Base-by-base conservation (phyloP, 2,888 invertebrate genomes). In the Mechanitis messenoides region DNA sequence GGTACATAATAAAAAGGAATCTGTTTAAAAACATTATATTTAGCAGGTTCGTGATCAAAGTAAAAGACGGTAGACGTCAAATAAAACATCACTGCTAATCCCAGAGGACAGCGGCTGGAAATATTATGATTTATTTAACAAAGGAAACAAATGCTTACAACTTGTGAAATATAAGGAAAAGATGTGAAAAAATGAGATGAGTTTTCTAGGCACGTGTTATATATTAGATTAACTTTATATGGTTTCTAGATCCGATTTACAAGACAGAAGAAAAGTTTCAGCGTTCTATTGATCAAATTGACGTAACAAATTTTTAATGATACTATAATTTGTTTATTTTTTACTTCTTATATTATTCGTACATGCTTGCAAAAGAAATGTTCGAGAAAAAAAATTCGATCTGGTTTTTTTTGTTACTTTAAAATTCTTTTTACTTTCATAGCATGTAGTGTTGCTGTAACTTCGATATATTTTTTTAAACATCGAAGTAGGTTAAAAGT, bases 61-160 rank as follows among this genome's bases (percentile, higher is more conserved):
- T 71, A 72, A 71, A 74, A 74, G 75, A 77, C 73, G 74, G 70
- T 65, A 70, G 71, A 74, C 75, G 79, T 81, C 84, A 80, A 81
- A 83, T 82, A 81, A 81, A 82, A 79, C 76, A 77, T 79, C 77
- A 74, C 66, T 70, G 73, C 68, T 76, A 77, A 76, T 79, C 78
- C 79, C 74, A 58, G 57, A 65, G 74, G 78, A 76, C 72, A 70
- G 70, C 62, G 70, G 71, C 71, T 70, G 65, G 74, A 73, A 77
- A 78, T 74, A 79, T 77, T 76, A 81, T 80, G 80, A 81, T 82
- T 80, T 82, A 80, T 80, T 77, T 77, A 79, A 73, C 69, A 65
- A 67, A 68, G 70, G 69, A 73, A 73, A 72, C 68, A 71, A 71
- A 70, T 68, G 66, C 67, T 64, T 68, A 68, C 65, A 65, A 62